A percentile compares a stretch with the other conserved stretches of the same genome.
Evolutionary conservation across 1,140 invertebrate species (phyloP).

Genomic region (Sesamia nonagrioides): DNA sequence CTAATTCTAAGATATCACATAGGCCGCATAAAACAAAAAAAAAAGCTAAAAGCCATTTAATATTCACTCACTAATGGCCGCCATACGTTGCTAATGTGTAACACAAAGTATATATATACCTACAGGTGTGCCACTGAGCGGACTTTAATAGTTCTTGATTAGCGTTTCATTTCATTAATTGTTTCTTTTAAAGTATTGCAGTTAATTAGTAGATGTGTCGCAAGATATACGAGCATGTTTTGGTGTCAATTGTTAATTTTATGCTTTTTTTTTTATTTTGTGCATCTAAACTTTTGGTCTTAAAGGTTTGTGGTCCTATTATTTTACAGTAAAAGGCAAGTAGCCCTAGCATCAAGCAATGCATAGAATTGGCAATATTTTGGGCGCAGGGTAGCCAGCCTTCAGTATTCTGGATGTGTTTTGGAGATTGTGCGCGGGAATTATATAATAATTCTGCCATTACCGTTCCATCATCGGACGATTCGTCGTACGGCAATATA

Average conservation of each 20-base stretch:
- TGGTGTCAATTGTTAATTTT: not conserved
- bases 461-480: no score
- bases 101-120: conserved; percentile 48
- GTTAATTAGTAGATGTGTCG: not conserved
- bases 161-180: conserved; percentile 50
- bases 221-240: not conserved
- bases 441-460: no score
- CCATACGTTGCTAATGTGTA: conserved; percentile 43
- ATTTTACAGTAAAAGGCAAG: no score
- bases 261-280: not conserved
- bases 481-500: no score
- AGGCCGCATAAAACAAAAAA: not conserved
- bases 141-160: conserved; percentile 56
- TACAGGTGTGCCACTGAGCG: conserved; percentile 53
- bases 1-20: no score
- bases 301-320: no score
- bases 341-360: no score
- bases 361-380: no score
- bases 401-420: no score
- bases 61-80: conserved; percentile 3
- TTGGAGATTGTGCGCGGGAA: no score
- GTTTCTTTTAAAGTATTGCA: conserved; percentile 24
- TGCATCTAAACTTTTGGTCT: no score
- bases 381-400: no score
- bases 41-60: conserved; percentile 14